Evolutionary conservation across 2,888 invertebrate species (phyloP).

Genomic region (Dynastes tityus): DNA sequence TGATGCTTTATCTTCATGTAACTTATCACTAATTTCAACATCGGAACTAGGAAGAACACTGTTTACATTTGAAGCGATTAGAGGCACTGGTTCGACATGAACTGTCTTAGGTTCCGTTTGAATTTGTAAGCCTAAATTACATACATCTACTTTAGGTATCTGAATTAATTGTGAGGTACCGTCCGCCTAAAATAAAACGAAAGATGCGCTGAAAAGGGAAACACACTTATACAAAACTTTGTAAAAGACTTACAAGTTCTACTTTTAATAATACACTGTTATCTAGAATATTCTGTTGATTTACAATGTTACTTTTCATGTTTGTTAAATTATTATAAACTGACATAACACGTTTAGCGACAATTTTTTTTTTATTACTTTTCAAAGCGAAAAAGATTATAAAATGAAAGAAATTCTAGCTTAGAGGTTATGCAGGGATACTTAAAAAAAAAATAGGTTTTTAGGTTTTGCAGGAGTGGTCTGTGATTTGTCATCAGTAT

Average conservation of each 20-base stretch:
- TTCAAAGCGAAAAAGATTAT: not conserved
- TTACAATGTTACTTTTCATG: slow-evolving; percentile 25
- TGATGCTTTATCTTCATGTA: slow-evolving; percentile 51
- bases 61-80: slow-evolving; percentile 12
- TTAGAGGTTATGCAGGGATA: no score
- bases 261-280: slow-evolving; percentile 38
- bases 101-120: slow-evolving; percentile 39
- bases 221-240: not conserved
- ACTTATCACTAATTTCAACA: slow-evolving; percentile 42
- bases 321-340: slow-evolving; percentile 3
- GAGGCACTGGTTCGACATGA: slow-evolving; percentile 5
- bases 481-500: not conserved
- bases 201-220: not conserved
- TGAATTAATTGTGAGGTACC: slow-evolving; percentile 53
- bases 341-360: slow-evolving; percentile 30
- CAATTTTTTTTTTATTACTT: not conserved
- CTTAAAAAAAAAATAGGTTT: no score
- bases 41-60: not conserved
- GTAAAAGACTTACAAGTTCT: slow-evolving; percentile 31
- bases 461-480: slow-evolving; percentile 9
- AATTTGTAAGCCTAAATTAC: slow-evolving; percentile 51
- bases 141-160: slow-evolving; percentile 53
- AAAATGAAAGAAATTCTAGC: slow-evolving; percentile 3
- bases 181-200: slow-evolving; percentile 48
- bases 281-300: slow-evolving; percentile 25